Percentiles rank a stretch among this genome's conserved stretches.
Conservation (phyloP, 1,140 invertebrate species). For the Drosophila micromelanica region DNA sequence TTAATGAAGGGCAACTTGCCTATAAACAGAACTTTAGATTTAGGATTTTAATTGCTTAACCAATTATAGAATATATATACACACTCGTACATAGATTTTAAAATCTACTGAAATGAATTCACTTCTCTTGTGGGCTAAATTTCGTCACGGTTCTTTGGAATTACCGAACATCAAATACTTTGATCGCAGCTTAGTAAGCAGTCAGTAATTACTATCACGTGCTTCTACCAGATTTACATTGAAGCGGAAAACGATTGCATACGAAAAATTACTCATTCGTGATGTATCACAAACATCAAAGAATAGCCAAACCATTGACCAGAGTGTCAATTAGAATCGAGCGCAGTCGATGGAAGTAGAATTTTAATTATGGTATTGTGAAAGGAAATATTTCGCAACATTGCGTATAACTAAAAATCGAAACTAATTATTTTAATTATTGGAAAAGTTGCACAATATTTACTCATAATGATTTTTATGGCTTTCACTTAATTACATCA, state of each 20-base stretch:
- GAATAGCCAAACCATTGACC: neutral
- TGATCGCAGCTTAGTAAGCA: slow-evolving; percentile 25
- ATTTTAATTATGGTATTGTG: neutral
- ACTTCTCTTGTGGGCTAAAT: neutral
- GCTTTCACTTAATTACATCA: too few relatives aligned
- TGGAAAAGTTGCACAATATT: too few relatives aligned
- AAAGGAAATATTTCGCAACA: too few relatives aligned
- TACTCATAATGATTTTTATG: too few relatives aligned
- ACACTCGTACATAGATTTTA: neutral
- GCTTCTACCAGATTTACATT: slow-evolving; percentile 3
- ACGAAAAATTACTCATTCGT: slow-evolving; percentile 39
- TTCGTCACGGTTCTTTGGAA: slow-evolving; percentile 27
- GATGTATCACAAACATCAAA: slow-evolving; percentile 5
- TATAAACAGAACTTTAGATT: neutral
- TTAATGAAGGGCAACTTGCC: slow-evolving; percentile 6
- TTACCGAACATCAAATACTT: slow-evolving; percentile 3
- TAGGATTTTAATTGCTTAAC: neutral
- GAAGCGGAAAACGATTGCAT: slow-evolving; percentile 14
- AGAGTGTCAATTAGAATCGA: neutral
- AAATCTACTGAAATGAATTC: neutral
- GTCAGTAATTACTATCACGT: slow-evolving; percentile 36
- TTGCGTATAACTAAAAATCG: too few relatives aligned
- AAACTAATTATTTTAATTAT: too few relatives aligned
- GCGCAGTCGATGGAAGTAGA: neutral
- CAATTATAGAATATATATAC: too few relatives aligned